A percentile compares a stretch with the other conserved stretches of the same genome.
These are phyloP conservation scores for Noctua janthe DNA, from an alignment of 2,888 invertebrate species.

Conservation along the genomic window DNA sequence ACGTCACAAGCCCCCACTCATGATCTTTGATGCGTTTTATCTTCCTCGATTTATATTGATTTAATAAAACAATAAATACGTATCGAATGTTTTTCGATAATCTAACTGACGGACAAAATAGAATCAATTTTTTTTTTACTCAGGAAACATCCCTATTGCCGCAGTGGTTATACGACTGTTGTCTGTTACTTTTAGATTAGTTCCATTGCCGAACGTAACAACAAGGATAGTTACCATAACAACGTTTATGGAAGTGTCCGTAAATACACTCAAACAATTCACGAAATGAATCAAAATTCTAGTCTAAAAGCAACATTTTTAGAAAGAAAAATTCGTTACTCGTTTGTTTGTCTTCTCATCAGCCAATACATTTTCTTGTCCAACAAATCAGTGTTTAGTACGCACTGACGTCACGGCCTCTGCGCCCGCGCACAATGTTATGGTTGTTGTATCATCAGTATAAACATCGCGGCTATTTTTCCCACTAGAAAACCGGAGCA, in stretches of 20 bases:
- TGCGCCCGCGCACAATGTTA: constrained; percentile 55
- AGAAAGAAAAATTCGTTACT: not conserved
- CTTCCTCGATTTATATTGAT: no score
- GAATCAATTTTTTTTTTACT: no score
- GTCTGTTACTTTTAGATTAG: not conserved
- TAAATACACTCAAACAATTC: not conserved
- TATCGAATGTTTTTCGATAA: no score
- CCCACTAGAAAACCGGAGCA: constrained; percentile 26
- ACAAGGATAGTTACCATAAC: not conserved
- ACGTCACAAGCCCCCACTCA: no score
- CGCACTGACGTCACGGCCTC: constrained; percentile 58
- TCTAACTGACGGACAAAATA: no score
- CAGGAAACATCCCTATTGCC: no score
- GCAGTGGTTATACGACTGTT: not conserved
- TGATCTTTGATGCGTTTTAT: no score
- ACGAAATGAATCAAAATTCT: not conserved
- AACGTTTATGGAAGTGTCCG: not conserved
- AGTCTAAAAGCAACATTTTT: not conserved
- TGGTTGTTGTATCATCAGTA: constrained; percentile 63
- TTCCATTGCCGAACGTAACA: not conserved
- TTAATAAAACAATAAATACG: no score
- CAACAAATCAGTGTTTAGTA: constrained; percentile 44
- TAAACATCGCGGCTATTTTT: constrained; percentile 60
- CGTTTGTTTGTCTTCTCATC: constrained; percentile 23
- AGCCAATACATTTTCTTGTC: constrained; percentile 13